These are phyloP conservation scores for Drosophila pectinifera DNA, from an alignment of 1,140 invertebrate genomes.

Conservation along the genomic window DNA sequence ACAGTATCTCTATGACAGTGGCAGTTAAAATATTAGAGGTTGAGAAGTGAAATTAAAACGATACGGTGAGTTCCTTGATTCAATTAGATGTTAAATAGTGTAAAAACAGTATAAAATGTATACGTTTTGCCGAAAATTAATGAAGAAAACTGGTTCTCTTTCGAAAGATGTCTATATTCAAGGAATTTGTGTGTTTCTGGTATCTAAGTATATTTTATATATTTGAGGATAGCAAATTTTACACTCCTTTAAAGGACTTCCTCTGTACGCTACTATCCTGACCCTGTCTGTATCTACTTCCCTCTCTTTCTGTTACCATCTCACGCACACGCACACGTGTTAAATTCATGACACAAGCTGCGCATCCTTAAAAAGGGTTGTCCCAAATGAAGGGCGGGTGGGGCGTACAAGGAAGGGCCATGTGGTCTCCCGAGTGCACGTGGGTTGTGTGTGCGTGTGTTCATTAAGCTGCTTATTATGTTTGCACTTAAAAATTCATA, in stretches of 20 bases:
- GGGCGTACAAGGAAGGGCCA: neutral
- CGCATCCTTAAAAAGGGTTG: constrained; percentile 72
- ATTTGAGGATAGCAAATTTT: no score
- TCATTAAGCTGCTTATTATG: constrained; percentile 84
- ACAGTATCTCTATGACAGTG: neutral
- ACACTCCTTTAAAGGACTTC: neutral
- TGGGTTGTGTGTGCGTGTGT: constrained; percentile 47
- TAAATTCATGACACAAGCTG: constrained; percentile 70
- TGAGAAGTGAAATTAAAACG: no score
- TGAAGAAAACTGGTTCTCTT: no score
- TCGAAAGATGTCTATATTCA: no score
- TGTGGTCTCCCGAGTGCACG: constrained; percentile 42
- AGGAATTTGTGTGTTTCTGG: no score
- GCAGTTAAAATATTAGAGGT: constrained; percentile 2
- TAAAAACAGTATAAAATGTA: no score
- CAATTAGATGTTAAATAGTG: no score
- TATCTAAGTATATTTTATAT: no score
- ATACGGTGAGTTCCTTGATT: neutral
- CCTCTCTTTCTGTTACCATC: neutral
- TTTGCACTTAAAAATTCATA: constrained; percentile 84
- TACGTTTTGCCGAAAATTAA: neutral
- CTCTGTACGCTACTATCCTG: neutral
- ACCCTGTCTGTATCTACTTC: neutral
- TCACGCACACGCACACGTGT: constrained; percentile 57
- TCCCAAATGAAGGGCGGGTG: neutral